These are phyloP conservation scores for Balaenoptera acutorostrata DNA, from an alignment of 2,113 vertebrate species.

Conservation along the genomic window DNA sequence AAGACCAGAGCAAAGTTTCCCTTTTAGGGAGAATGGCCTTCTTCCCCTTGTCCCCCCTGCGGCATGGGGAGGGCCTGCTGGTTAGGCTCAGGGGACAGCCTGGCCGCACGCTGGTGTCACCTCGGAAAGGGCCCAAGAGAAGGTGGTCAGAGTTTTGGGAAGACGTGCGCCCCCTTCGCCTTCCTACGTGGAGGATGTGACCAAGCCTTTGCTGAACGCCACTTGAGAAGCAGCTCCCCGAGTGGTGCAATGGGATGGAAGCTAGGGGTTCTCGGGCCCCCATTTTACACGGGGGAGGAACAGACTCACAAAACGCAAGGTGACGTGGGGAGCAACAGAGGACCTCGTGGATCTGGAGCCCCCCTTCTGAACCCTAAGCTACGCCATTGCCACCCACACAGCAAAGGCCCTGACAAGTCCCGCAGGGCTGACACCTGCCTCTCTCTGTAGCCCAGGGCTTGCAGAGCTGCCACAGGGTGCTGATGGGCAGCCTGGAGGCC, in stretches of 20 bases:
- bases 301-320: not conserved
- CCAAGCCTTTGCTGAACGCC: accelerated
- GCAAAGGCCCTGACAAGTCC: not conserved
- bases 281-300: accelerated
- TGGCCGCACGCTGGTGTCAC: accelerated
- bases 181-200: accelerated
- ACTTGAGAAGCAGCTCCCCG: accelerated
- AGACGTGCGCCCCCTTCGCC: not conserved
- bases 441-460: too few relatives aligned
- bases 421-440: accelerated
- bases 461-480: not conserved
- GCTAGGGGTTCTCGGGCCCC: not conserved
- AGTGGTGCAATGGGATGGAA: accelerated
- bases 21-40: not conserved
- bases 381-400: accelerated
- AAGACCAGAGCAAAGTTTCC: not conserved
- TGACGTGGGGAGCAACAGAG: accelerated
- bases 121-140: accelerated
- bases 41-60: not conserved
- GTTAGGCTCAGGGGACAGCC: not conserved
- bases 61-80: not conserved
- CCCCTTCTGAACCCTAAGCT: not conserved
- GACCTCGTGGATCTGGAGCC: not conserved
- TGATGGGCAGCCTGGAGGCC: not conserved
- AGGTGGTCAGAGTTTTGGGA: accelerated